Percentiles rank a stretch among this genome's conserved stretches.
These are phyloP conservation scores for Eupithecia dodoneata DNA, from an alignment of 2,888 invertebrate species.

Conservation along the genomic window DNA sequence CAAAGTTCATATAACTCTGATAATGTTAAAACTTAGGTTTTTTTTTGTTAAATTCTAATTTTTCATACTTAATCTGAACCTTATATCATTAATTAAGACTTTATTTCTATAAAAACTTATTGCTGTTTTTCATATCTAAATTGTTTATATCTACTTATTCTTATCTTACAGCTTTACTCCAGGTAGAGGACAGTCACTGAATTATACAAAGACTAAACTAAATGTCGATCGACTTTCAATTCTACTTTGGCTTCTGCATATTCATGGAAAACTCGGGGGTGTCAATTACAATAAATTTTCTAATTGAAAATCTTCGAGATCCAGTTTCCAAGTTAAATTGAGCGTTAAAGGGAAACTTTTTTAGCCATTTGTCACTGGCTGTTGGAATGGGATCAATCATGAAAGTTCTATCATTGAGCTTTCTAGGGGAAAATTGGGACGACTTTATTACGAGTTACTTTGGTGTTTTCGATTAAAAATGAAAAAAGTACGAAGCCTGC, in stretches of 20 bases:
- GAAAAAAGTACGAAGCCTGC: neutral
- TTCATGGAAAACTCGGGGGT: conserved; percentile 36
- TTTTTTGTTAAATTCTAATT: too few species aligned
- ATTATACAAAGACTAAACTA: conserved; percentile 28
- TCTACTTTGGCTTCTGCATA: conserved; percentile 27
- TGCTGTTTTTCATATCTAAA: too few species aligned
- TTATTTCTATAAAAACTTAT: too few species aligned
- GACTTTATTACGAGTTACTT: conserved; percentile 14
- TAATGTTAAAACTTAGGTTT: neutral
- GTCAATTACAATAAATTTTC: conserved; percentile 61
- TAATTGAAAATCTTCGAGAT: conserved; percentile 50
- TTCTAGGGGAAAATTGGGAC: conserved; percentile 17
- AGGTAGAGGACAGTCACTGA: neutral
- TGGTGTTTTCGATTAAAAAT: neutral
- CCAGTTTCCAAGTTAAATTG: conserved; percentile 55
- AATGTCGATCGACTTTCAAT: conserved; percentile 26
- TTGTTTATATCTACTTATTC: too few species aligned
- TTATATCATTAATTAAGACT: too few species aligned
- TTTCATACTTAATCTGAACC: too few species aligned
- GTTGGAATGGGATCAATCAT: conserved; percentile 39
- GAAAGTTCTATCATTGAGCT: conserved; percentile 33
- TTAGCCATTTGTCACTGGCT: conserved; percentile 51
- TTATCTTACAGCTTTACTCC: too few species aligned
- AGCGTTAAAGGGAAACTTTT: conserved; percentile 54
- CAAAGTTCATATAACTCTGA: neutral